Evolutionary conservation across 2,113 vertebrate species (phyloP), one percentile per base, ranked within the genome.

Genomic region (Cyprinodon brontotheroides): DNA sequence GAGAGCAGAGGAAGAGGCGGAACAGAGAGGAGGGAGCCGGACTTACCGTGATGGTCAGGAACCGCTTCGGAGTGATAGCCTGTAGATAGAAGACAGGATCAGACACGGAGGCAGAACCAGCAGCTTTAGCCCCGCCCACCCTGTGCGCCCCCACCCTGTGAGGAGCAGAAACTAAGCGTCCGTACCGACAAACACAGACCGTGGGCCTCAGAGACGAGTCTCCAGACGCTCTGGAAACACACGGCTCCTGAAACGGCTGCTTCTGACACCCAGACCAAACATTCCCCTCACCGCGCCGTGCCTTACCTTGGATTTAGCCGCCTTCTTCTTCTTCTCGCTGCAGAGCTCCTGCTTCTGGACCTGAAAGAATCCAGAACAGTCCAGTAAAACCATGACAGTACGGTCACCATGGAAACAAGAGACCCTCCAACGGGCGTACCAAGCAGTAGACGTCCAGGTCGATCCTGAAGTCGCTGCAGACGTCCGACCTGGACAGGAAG

Each of bases 21-120:
- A 29, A 29, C 29, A 29, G 29, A 29, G 29, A 29, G 29, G 29
- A 29, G 29, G 29, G 29, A 29, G 29, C 29, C 1, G 29, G 29
- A 67, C 97, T 96, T 92, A 99, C 97, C 4, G 95, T 96, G 78
- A 98, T 97, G 66, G 96, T 95, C 14, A 98, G 92, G 72, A 99
- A 95, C 91, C 97, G 96, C 89, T 99, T 99, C 74, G 97, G 97
- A 89, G 97, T 99, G 80, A 98, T 97, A 64, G 96, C 95, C 98
- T 99, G 68, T 22, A 76, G 83, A 63, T 63, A 79, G 0, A 13
- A 60, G 65, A 39, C 73, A 75, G 37, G 37, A 74, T 40, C 7
- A 50, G 63, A 2, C 9, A 11, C 7, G 9, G 43, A 7, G 9
- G 43, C 11, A 45, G 2, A 45, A 45, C 41, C 4, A 41, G 9